Conservation (phyloP, 2,113 vertebrate species). For the Isichthys henryi region DNA sequence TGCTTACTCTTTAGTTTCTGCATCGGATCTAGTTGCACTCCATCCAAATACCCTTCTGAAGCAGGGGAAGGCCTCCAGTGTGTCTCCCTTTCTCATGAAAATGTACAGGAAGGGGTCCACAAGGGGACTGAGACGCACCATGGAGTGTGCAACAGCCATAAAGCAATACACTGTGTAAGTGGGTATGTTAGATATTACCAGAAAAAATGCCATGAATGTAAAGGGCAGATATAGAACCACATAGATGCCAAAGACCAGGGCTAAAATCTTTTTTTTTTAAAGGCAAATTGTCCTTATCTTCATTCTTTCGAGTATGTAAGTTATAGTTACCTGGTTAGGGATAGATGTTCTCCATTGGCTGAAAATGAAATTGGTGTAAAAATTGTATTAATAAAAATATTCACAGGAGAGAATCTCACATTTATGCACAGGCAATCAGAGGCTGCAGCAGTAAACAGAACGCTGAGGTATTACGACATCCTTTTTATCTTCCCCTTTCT, state of each 20-base stretch:
- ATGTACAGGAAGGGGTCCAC: constrained; percentile 28
- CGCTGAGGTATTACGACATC: background rate
- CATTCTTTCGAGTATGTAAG: background rate
- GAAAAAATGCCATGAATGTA: background rate
- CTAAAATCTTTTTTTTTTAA: background rate
- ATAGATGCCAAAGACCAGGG: constrained; percentile 26
- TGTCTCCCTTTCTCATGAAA: constrained; percentile 30
- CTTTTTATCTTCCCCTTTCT: background rate
- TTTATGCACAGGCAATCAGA: background rate
- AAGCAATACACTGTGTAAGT: background rate
- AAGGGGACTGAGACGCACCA: constrained; percentile 16
- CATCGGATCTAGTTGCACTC: constrained; percentile 10
- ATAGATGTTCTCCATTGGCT: background rate
- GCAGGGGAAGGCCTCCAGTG: background rate
- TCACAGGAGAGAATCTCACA: background rate
- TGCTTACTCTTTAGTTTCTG: background rate
- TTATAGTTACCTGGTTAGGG: background rate
- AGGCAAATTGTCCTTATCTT: background rate
- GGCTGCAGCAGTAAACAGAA: background rate
- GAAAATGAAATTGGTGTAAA: background rate
- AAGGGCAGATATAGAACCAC: constrained; percentile 3
- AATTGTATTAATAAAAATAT: background rate
- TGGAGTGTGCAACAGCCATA: background rate
- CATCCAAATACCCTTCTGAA: background rate
- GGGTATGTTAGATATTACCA: background rate